phyloP scores from a whole-genome alignment of 2,797 vertebrate species.

The Neostethus bicornis region DNA sequence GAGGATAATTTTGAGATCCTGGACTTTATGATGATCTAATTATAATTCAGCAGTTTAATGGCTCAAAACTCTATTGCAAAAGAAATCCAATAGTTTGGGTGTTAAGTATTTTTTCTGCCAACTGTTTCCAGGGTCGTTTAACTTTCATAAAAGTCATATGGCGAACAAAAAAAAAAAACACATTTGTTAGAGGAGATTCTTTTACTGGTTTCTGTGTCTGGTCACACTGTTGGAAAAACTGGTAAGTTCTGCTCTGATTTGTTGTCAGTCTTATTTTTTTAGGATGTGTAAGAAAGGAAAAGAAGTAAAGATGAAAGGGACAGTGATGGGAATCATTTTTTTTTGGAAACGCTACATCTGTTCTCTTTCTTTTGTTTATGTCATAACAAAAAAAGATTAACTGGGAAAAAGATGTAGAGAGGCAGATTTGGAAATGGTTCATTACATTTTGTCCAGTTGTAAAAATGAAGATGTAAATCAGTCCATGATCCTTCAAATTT shows the following conservation, averaged over 20 bases:
- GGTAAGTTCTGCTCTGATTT: not conserved
- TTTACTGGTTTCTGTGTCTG: not conserved
- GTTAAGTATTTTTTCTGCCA: not conserved
- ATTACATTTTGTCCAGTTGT: conserved; percentile 3
- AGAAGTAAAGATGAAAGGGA: conserved; percentile 25
- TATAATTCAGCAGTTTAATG: not conserved
- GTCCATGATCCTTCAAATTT: conserved; percentile 2
- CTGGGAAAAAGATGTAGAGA: conserved; percentile 24
- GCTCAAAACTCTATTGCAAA: not conserved
- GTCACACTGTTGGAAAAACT: conserved; percentile 5
- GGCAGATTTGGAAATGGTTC: conserved; percentile 16
- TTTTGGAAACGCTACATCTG: conserved; percentile 21
- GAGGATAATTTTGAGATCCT: not conserved
- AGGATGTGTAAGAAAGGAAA: conserved; percentile 21
- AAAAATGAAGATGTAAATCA: conserved; percentile 20
- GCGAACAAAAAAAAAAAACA: not conserved
- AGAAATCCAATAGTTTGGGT: not conserved
- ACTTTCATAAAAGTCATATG: not conserved
- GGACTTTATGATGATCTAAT: not conserved
- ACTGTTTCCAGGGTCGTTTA: not conserved
- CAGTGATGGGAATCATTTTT: conserved; percentile 18
- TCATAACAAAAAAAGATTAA: conserved; percentile 22
- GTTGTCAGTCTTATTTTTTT: conserved; percentile 21
- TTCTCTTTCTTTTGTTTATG: conserved; percentile 16
- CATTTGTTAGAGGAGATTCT: not conserved